phyloP scores from a whole-genome alignment of 2,888 invertebrate species.

The Ichneumoninae sp. region DNA sequence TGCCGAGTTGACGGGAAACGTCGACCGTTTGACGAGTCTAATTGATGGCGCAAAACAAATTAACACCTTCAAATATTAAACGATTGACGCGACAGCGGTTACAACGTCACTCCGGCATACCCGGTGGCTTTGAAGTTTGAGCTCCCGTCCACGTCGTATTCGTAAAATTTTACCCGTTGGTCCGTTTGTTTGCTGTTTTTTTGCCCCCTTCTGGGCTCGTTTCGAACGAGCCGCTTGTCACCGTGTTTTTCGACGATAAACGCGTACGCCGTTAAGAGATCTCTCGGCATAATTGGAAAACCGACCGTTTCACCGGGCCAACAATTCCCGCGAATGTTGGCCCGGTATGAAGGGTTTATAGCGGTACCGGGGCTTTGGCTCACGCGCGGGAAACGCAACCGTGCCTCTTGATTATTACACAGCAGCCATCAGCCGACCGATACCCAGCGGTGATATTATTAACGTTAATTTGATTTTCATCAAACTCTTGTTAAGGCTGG shows the following conservation, averaged over 20 bases:
- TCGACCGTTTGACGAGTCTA: conserved; percentile 63
- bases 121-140: conserved; percentile 41
- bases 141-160: conserved; percentile 12
- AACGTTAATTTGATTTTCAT: conserved; percentile 71
- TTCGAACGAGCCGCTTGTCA: background rate
- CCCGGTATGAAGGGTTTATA: conserved; percentile 9
- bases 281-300: conserved; percentile 34
- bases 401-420: conserved; percentile 59
- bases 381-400: conserved; percentile 49
- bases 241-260: background rate
- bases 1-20: conserved; percentile 17
- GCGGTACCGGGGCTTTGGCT: background rate
- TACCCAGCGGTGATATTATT: conserved; percentile 68
- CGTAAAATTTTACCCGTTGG: background rate
- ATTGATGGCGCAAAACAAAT: conserved; percentile 69
- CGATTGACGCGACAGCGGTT: conserved; percentile 49
- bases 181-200: background rate
- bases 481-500: conserved; percentile 70
- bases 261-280: background rate
- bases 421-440: conserved; percentile 22
- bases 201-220: background rate
- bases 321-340: background rate
- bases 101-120: conserved; percentile 31
- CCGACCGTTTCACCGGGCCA: conserved; percentile 24
- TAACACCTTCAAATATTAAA: conserved; percentile 69